A percentile compares a stretch with the other conserved stretches of the same genome.
Evolutionary conservation across 2,113 vertebrate species (phyloP).

Genomic region (Cacatua alba): DNA sequence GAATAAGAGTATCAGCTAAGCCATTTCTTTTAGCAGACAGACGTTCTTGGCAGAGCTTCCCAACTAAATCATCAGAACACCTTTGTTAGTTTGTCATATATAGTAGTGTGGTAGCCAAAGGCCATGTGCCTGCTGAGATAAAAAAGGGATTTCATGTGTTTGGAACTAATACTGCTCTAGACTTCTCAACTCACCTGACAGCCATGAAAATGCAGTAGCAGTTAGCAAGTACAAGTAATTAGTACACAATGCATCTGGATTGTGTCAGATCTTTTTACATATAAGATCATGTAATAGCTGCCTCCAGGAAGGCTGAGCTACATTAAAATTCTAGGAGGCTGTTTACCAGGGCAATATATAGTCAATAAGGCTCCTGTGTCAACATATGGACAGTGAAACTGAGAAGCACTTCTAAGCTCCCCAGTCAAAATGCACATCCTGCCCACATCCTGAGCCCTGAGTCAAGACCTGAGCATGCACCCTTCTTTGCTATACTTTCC

Average conservation of each 20-base stretch:
- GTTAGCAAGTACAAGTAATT: neutral
- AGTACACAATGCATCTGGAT: neutral
- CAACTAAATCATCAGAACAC: neutral
- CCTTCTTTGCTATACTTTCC: neutral
- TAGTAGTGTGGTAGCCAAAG: neutral
- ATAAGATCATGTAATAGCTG: neutral
- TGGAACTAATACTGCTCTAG: neutral
- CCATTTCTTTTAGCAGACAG: neutral
- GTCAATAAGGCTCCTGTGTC: neutral
- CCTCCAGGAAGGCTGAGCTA: neutral
- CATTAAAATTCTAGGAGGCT: neutral
- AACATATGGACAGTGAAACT: neutral
- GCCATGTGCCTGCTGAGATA: neutral
- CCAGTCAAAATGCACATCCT: neutral
- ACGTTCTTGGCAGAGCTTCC: neutral
- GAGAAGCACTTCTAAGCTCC: neutral
- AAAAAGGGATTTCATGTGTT: neutral
- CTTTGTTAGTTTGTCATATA: neutral
- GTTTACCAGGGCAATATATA: neutral
- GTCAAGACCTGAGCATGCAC: rapidly evolving
- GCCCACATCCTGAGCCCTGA: neutral
- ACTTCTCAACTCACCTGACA: neutral
- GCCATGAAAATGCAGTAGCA: neutral
- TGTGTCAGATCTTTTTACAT: neutral
- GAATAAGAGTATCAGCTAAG: neutral